A percentile compares a stretch with the other conserved stretches of the same genome.
These are phyloP conservation scores for Bufotes viridis DNA, from an alignment of 2,797 vertebrate genomes.

Conservation along the genomic window DNA sequence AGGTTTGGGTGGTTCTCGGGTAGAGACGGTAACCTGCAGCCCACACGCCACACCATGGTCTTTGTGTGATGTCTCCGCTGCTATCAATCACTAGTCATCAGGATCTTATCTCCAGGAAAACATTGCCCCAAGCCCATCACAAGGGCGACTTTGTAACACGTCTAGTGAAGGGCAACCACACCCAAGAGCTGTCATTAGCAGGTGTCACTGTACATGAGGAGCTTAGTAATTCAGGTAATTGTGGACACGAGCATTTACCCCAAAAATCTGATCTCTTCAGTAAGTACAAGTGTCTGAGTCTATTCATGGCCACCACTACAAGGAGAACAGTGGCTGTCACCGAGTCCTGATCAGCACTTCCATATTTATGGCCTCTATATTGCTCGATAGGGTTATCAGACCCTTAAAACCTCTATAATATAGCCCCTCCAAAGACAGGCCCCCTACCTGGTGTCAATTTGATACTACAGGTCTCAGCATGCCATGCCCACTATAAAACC, in stretches of 20 bases:
- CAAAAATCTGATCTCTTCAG: background rate
- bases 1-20: constrained; percentile 40
- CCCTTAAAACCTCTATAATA: too few species aligned
- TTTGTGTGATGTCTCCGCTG: constrained; percentile 21
- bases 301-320: background rate
- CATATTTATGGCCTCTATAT: background rate
- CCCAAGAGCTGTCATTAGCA: background rate
- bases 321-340: background rate
- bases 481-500: too few species aligned
- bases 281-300: background rate
- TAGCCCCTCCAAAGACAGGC: too few species aligned
- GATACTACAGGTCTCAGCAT: too few species aligned
- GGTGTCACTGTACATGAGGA: constrained; percentile 7
- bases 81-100: constrained; percentile 21
- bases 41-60: background rate
- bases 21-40: background rate
- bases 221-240: constrained; percentile 4
- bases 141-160: background rate
- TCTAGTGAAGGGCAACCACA: background rate
- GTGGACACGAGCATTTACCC: background rate
- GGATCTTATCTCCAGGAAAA: constrained; percentile 22
- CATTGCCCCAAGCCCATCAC: background rate
- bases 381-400: too few species aligned
- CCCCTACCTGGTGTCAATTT: too few species aligned
- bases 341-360: background rate